These are phyloP conservation scores for Psittacula derbiana DNA, from an alignment of 2,797 vertebrate genomes.

Conservation along the genomic window DNA sequence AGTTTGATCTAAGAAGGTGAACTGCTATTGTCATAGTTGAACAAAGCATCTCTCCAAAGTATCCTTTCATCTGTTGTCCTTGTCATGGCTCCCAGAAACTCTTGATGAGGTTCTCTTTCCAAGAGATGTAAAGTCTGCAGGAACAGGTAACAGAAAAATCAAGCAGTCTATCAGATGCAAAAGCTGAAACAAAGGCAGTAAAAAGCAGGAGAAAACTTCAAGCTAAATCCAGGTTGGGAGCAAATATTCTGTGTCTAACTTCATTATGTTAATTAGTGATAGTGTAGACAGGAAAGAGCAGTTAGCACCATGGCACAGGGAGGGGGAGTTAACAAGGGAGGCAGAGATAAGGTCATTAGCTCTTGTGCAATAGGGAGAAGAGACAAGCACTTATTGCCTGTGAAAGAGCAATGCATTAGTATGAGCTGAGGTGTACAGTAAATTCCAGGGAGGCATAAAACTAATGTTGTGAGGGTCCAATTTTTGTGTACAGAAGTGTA, in stretches of 20 bases:
- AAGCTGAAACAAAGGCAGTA: background rate
- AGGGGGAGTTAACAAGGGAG: background rate
- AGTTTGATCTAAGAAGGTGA: background rate
- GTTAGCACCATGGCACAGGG: accelerated
- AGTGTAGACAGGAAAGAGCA: background rate
- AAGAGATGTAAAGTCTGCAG: background rate
- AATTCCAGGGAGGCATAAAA: background rate
- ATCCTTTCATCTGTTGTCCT: background rate
- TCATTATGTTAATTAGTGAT: background rate
- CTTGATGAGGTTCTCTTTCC: background rate
- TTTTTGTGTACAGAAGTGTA: background rate
- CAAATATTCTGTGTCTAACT: background rate
- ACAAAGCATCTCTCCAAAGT: background rate
- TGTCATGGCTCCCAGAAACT: background rate
- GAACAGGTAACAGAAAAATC: background rate
- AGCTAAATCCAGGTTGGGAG: background rate
- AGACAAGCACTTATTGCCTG: background rate
- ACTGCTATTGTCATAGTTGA: background rate
- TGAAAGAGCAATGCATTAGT: background rate
- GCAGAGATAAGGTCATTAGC: background rate
- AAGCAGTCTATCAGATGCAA: background rate
- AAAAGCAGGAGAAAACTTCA: background rate
- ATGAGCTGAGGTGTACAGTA: background rate
- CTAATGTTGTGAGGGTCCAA: background rate
- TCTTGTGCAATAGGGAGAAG: background rate